Conservation (phyloP, 1,140 invertebrate species). For the Saccostrea cuccullata region DNA sequence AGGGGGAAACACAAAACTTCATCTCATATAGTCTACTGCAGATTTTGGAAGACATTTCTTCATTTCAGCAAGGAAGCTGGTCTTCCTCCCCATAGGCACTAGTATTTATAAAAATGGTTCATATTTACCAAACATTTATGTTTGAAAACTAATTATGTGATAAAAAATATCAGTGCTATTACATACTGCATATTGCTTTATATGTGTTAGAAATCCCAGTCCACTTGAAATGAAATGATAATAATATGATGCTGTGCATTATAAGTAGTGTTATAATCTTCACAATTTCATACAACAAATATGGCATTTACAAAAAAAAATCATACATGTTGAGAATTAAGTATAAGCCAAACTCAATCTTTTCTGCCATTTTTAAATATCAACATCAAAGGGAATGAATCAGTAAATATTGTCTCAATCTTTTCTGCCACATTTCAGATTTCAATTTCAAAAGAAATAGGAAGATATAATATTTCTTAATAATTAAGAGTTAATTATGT, state of each 20-base stretch:
- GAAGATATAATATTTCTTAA: background rate
- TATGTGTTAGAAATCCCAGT: background rate
- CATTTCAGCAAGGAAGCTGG: slow-evolving; percentile 8
- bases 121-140: background rate
- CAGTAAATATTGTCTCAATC: background rate
- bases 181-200: background rate
- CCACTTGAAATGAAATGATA: background rate
- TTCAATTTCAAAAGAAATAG: background rate
- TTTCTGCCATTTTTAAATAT: background rate
- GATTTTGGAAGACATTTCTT: background rate
- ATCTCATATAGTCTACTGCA: background rate
- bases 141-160: background rate
- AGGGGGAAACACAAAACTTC: too few relatives aligned
- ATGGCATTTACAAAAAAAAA: background rate
- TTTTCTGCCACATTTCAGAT: background rate
- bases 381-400: background rate
- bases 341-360: background rate
- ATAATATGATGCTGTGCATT: slow-evolving; percentile 9
- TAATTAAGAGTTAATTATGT: background rate
- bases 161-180: background rate
- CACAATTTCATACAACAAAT: background rate
- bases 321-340: background rate
- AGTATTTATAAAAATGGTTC: background rate
- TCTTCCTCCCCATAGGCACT: background rate
- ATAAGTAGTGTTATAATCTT: background rate